phyloP scores from a whole-genome alignment of 1,140 invertebrate species.

The Anastrepha obliqua region DNA sequence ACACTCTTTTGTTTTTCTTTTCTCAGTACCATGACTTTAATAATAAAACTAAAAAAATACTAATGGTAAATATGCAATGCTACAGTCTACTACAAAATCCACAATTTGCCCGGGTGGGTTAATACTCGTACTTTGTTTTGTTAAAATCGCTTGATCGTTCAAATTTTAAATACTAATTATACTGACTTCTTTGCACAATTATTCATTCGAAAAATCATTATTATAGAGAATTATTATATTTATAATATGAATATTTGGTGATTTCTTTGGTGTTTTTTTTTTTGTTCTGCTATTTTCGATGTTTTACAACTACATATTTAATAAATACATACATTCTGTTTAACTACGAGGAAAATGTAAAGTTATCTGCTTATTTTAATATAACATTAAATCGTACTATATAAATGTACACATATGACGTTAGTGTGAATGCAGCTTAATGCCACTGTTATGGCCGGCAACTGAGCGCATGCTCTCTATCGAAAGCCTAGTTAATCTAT shows the following conservation, averaged over 20 bases:
- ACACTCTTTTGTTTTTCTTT: background rate
- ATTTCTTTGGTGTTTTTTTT: slow-evolving; percentile 33
- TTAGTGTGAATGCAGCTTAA: slow-evolving; percentile 9
- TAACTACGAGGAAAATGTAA: slow-evolving; percentile 28
- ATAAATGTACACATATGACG: background rate
- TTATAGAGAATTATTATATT: background rate
- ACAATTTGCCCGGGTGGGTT: slow-evolving; percentile 36
- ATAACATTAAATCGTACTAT: slow-evolving; percentile 25
- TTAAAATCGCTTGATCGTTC: background rate
- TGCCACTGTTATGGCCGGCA: background rate
- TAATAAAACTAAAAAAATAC: slow-evolving; percentile 25
- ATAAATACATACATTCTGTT: slow-evolving; percentile 17
- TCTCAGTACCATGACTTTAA: background rate
- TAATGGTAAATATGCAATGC: slow-evolving; percentile 40
- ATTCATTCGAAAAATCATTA: background rate
- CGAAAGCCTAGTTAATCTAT: no score
- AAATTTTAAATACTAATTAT: slow-evolving; percentile 26
- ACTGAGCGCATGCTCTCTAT: background rate
- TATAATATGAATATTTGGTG: background rate
- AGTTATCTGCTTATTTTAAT: background rate
- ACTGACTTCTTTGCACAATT: background rate
- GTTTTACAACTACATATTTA: slow-evolving; percentile 32
- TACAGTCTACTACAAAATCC: slow-evolving; percentile 41
- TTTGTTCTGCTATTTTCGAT: background rate
- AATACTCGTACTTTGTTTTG: slow-evolving; percentile 48